Percentiles rank a stretch among this genome's conserved stretches.
phyloP scores from a whole-genome alignment of 2,888 invertebrate genomes.

The Aelia acuminata region DNA sequence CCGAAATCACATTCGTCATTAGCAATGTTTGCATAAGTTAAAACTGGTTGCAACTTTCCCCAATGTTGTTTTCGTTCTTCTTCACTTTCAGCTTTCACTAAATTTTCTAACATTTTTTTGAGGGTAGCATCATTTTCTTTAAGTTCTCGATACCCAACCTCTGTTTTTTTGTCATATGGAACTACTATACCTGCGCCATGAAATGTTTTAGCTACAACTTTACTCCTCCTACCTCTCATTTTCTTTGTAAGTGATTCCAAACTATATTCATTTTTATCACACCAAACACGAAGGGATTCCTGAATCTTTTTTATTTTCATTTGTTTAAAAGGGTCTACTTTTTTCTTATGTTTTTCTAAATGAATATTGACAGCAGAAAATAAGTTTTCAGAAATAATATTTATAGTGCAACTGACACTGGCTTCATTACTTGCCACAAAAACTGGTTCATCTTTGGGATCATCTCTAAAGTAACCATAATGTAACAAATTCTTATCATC shows the following conservation, averaged over 20 bases:
- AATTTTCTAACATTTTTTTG: constrained; percentile 78
- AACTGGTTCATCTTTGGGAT: constrained; percentile 79
- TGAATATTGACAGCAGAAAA: constrained; percentile 84
- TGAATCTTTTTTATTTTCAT: constrained; percentile 75
- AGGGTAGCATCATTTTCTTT: constrained; percentile 73
- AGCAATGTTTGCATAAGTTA: constrained; percentile 89
- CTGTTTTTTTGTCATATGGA: constrained; percentile 84
- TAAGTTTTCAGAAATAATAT: constrained; percentile 82
- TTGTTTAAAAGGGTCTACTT: constrained; percentile 77
- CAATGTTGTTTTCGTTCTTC: constrained; percentile 75
- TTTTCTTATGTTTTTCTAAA: constrained; percentile 71
- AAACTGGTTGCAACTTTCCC: constrained; percentile 83
- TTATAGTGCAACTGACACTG: constrained; percentile 78
- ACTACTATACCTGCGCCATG: constrained; percentile 89
- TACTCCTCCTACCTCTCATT: constrained; percentile 74
- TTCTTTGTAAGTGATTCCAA: constrained; percentile 74
- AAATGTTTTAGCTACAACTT: constrained; percentile 74
- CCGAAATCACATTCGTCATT: constrained; percentile 97
- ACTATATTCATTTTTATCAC: constrained; percentile 74
- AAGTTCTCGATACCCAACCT: constrained; percentile 84
- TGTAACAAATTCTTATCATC: constrained; percentile 82
- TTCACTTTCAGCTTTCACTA: constrained; percentile 75
- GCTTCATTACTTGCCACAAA: constrained; percentile 85
- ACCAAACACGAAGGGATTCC: constrained; percentile 76
- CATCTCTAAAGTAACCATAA: constrained; percentile 92